phyloP scores from a whole-genome alignment of 2,113 vertebrate genomes.

The Vombatus ursinus region DNA sequence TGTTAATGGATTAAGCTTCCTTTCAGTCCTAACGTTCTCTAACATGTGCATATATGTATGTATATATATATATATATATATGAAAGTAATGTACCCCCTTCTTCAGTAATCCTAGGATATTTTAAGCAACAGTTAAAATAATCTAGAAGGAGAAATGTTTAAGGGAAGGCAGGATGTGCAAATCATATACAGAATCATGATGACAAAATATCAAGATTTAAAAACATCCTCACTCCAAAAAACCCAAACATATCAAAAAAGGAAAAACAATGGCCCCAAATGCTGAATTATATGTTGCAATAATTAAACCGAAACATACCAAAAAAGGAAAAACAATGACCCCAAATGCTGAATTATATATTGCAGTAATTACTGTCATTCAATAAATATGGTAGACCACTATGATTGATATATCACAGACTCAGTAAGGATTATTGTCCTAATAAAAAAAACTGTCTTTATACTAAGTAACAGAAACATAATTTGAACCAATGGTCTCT shows the following conservation, averaged over 20 bases:
- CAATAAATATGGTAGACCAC: neutral
- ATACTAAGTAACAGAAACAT: neutral
- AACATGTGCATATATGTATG: neutral
- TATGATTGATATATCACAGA: conserved; percentile 27
- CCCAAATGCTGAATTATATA: neutral
- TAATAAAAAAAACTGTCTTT: conserved; percentile 8
- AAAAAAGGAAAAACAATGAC: conserved; percentile 19
- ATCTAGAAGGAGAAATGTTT: neutral
- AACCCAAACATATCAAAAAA: neutral
- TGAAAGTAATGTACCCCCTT: neutral
- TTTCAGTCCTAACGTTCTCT: neutral
- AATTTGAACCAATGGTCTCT: neutral
- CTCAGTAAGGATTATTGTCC: conserved; percentile 1
- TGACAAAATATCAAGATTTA: conserved; percentile 13
- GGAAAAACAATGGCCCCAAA: conserved; percentile 17
- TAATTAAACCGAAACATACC: neutral
- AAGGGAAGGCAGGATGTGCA: neutral
- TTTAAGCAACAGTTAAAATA: neutral
- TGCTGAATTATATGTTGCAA: conserved; percentile 17
- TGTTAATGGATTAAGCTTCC: neutral
- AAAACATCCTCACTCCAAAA: neutral
- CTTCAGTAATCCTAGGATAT: neutral
- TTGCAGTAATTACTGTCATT: conserved; percentile 3
- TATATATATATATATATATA: no score
- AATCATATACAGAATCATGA: neutral